These are phyloP conservation scores for Heterotilapia buettikoferi DNA, from an alignment of 2,113 vertebrate species.

Conservation along the genomic window DNA sequence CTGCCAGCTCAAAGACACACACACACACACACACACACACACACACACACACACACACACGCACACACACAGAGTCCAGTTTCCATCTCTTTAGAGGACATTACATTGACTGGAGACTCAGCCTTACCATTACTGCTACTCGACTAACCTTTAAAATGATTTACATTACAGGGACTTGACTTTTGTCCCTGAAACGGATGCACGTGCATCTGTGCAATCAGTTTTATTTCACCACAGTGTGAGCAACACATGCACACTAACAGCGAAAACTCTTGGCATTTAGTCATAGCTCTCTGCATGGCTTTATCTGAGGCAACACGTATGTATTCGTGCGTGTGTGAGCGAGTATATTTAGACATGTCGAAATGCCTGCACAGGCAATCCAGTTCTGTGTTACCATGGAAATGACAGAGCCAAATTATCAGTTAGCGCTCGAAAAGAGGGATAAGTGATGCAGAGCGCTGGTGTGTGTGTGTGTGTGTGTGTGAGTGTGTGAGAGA, in stretches of 20 bases:
- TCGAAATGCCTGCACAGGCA: slow-evolving; percentile 48
- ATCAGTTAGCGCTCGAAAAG: slow-evolving; percentile 49
- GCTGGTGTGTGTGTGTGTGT: background rate
- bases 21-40: background rate
- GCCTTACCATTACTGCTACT: background rate
- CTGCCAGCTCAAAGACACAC: background rate
- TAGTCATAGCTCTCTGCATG: background rate
- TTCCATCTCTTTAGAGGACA: background rate
- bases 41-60: background rate
- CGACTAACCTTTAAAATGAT: background rate
- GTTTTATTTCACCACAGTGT: background rate
- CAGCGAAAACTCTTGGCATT: background rate
- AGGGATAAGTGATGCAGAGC: slow-evolving; percentile 44
- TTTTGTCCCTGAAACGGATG: background rate
- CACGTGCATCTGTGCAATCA: background rate
- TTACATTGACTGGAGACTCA: background rate
- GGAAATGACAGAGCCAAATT: slow-evolving; percentile 63
- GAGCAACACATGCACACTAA: background rate
- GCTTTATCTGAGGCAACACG: background rate
- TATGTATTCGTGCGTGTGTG: background rate
- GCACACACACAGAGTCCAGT: background rate
- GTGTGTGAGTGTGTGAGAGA: rapidly evolving
- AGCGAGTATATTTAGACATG: slow-evolving; percentile 56
- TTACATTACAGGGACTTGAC: background rate
- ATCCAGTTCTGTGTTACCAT: slow-evolving; percentile 56